Base-by-base conservation (phyloP, 1,140 invertebrate species). In the Littorina saxatilis region DNA sequence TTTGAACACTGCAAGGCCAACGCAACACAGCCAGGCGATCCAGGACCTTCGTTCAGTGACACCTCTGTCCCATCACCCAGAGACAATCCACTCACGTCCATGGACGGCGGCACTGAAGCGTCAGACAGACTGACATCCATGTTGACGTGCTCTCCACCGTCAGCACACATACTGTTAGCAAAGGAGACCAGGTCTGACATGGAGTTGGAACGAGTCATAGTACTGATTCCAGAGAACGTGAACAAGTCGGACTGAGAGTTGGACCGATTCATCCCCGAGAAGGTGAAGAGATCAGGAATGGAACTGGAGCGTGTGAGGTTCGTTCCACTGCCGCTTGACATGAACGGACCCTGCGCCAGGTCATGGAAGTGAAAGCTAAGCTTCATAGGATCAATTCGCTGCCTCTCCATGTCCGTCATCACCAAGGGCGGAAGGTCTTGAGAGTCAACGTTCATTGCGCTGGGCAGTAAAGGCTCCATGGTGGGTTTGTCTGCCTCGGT, bases 181-280 rank as follows among this genome's bases (percentile, higher is more conserved):
- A 78, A 78, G 17, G 76, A 78, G 35, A 78, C 55, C 55, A 78
- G 39, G 39, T 78, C 76, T 4, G 76, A 78, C 76, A 78, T 78
- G 17, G 76, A 78, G 55, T 78, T 78, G 52, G 76, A 78, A 2
- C 76, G 52, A 15, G 76, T 78, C 39, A 78, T 58, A 2, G 66
- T 68, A 58, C 39, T 78, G 76, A 78, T 66, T 32, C 76, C 76
- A 23, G 76, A 37, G 58, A 78, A 78, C 9, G 55, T 78, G 43
- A 78, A 39, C 37, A 78, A n/a, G 55, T 78, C 76, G 9, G 58
- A 43, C 76, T 78, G 76, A 17, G 76, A 78, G 39, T 43, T 78
- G 55, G 76, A 43, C 13, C 76, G 76, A 32, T 63, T 78, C 76
- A 78, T 78, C 17, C 76, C 76, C n/a, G 76, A 61, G 76, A 63